Evolutionary conservation across 2,797 vertebrate species (phyloP).

Genomic region (Xiphophorus birchmanni): DNA sequence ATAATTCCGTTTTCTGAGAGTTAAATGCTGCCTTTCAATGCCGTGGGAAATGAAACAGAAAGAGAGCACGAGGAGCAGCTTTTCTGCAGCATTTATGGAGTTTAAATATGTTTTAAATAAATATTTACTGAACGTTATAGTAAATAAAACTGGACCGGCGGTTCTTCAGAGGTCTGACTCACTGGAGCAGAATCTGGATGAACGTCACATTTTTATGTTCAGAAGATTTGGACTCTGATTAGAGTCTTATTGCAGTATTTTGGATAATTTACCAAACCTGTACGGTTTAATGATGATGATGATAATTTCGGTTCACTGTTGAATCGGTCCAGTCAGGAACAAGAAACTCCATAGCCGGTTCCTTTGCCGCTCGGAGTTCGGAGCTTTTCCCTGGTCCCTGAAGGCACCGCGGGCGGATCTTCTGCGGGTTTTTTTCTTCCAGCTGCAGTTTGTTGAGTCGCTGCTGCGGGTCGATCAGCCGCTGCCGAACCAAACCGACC

Average conservation of each 20-base stretch:
- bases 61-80: not conserved
- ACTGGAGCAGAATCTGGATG: not conserved
- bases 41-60: conserved; percentile 8
- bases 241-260: not conserved
- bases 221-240: too few species aligned
- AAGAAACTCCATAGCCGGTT: not conserved
- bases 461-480: not conserved
- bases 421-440: not conserved
- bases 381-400: conserved; percentile 15
- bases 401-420: conserved; percentile 54
- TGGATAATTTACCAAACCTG: not conserved
- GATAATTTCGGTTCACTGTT: not conserved
- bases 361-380: not conserved
- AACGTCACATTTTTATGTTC: not conserved
- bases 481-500: not conserved
- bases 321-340: not conserved
- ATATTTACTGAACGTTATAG: not conserved
- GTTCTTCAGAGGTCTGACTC: not conserved
- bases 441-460: conserved; percentile 8
- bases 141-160: not conserved
- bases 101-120: not conserved
- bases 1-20: not conserved
- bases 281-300: not conserved
- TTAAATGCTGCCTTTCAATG: not conserved
- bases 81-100: not conserved